Percentiles rank a stretch among this genome's conserved stretches.
These are phyloP conservation scores for Bungarus multicinctus DNA, from an alignment of 2,113 vertebrate species.

Conservation along the genomic window DNA sequence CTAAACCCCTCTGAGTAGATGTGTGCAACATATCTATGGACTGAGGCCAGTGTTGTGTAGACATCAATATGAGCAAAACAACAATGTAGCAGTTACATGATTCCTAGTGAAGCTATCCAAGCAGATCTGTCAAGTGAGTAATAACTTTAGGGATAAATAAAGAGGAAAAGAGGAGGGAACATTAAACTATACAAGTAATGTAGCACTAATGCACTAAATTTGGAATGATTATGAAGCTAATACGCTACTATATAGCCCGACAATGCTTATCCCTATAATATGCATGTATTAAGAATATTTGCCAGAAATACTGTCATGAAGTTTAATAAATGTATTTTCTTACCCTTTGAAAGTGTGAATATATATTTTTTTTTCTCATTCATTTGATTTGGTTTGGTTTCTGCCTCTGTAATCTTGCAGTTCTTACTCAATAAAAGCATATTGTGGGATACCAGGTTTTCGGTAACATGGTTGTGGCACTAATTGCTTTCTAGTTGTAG, in stretches of 20 bases:
- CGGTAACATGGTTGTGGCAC: not conserved
- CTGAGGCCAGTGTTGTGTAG: slow-evolving; percentile 21
- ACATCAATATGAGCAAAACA: slow-evolving; percentile 36
- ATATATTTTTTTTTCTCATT: not conserved
- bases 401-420: slow-evolving; percentile 25
- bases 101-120: not conserved
- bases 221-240: slow-evolving; percentile 60
- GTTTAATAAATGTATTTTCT: slow-evolving; percentile 84
- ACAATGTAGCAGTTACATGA: slow-evolving; percentile 50
- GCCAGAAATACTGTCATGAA: slow-evolving; percentile 71
- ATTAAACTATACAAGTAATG: slow-evolving; percentile 55
- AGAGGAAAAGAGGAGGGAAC: slow-evolving; percentile 41
- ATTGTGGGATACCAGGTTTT: slow-evolving; percentile 15
- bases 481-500: not conserved
- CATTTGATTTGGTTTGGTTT: not conserved
- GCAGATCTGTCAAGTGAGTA: slow-evolving; percentile 38
- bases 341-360: slow-evolving; percentile 51
- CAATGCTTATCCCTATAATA: slow-evolving; percentile 68
- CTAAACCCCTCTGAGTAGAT: not conserved
- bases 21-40: not conserved
- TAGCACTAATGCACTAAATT: slow-evolving; percentile 57
- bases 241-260: slow-evolving; percentile 65
- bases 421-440: slow-evolving; percentile 30
- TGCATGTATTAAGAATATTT: slow-evolving; percentile 75
- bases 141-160: slow-evolving; percentile 32